Evolutionary conservation across 2,113 vertebrate genomes (phyloP), one percentile per base, ranked within the genome.

Genomic region (Coracopsis vasa): DNA sequence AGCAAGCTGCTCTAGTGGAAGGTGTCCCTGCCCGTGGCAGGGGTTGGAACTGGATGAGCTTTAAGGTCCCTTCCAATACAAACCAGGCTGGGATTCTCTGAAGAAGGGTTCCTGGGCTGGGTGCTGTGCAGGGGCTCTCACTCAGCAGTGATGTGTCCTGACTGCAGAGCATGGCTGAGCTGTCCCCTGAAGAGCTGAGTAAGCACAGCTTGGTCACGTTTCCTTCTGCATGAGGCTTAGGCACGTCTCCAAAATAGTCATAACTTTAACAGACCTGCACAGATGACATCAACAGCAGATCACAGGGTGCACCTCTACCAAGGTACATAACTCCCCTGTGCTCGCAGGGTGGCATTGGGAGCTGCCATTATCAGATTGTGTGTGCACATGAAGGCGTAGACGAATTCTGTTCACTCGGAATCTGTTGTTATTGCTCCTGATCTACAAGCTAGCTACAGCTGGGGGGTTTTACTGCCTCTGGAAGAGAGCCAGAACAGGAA

Each of bases 151-250:
- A 15, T 16, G 33, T 58, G 33, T 35, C 21, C 13, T 58, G 56
- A 21, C 13, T 24, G 56, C 56, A 35, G 56, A 58, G 56, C 9
- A 6, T 24, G 56, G 56, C 56, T 35, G 56, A 35, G 56, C 56
- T 16, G 21, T 35, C 2, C 56, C 56, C 56, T 58, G 56, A 35
- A 15, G 56, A 15, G 56, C 56, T 35, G 56, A 11, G 17, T 10
- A 5, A 23, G 18, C 7, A 1, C 3, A 17, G 4, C 39, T 14
- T 6, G 39, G 13, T 13, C 44, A 0, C 11, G 0, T 15, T 53
- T 24, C 39, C 41, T 25, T 65, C 21, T 66, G 39, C 13, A 15
- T 0, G 3, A 7, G 28, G 25, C 44, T 48, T 15, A 8, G 10
- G 64, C 19, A 8, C 0, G 3, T 29, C 33, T 66, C 35, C 6